Evolutionary conservation across 2,797 vertebrate species (phyloP).

Genomic region (Tenualosa thibaudeaui): DNA sequence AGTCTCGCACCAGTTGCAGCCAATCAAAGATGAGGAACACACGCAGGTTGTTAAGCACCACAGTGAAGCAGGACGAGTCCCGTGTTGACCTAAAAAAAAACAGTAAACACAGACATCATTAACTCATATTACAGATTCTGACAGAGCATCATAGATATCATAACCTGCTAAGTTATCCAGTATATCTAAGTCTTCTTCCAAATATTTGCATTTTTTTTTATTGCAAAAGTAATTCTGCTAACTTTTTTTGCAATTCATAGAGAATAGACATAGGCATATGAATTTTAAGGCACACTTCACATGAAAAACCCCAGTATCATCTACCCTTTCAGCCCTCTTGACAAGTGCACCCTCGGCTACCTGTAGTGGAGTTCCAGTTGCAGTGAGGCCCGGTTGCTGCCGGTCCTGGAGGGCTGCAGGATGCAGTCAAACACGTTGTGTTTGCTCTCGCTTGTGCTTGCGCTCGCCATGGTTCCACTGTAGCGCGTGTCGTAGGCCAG

Average conservation of each 20-base stretch:
- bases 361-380: slow-evolving; percentile 96
- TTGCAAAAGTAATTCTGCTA: too few relatives aligned
- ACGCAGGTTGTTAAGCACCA: slow-evolving; percentile 94
- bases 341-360: slow-evolving; percentile 60
- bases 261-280: not conserved
- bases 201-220: too few relatives aligned
- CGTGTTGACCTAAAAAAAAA: slow-evolving; percentile 80
- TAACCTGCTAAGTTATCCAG: too few relatives aligned
- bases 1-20: slow-evolving; percentile 87
- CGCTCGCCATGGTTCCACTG: slow-evolving; percentile 40
- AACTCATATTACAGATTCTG: too few relatives aligned
- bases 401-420: slow-evolving; percentile 89
- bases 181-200: too few relatives aligned
- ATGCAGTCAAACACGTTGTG: slow-evolving; percentile 91
- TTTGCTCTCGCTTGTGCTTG: slow-evolving; percentile 47
- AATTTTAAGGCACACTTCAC: too few relatives aligned
- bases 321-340: too few relatives aligned
- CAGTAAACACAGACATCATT: too few relatives aligned
- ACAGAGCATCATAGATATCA: too few relatives aligned
- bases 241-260: not conserved
- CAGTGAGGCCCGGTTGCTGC: slow-evolving; percentile 81
- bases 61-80: slow-evolving; percentile 91
- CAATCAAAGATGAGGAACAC: slow-evolving; percentile 98
- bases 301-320: too few relatives aligned
- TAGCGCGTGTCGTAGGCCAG: slow-evolving; percentile 92